A percentile compares a stretch with the other conserved stretches of the same genome.
Conservation (phyloP, 30 jellyfish, hydroid and myxozoan genomes). For the Hydractinia symbiolongicarpus region DNA sequence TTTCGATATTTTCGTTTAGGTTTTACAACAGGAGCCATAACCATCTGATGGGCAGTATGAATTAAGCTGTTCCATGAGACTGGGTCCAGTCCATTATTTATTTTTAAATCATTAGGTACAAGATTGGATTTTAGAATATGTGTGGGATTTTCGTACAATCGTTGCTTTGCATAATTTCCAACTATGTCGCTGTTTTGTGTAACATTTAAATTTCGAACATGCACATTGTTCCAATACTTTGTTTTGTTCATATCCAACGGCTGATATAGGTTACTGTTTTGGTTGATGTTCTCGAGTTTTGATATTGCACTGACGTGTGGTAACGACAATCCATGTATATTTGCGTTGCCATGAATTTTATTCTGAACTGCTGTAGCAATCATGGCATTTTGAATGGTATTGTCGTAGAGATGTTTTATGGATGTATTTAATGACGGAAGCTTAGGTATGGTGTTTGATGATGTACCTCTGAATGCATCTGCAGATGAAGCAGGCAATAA, state of each 20-base stretch:
- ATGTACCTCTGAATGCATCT: neutral
- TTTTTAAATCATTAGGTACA: neutral
- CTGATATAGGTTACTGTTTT: neutral
- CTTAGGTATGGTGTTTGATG: neutral
- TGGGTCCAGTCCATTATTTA: neutral
- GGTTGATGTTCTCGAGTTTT: neutral
- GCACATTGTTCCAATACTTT: neutral
- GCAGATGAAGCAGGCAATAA: neutral
- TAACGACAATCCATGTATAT: neutral
- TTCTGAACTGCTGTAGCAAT: neutral
- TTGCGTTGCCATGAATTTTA: neutral
- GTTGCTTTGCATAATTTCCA: neutral
- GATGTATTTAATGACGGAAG: neutral
- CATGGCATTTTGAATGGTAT: neutral
- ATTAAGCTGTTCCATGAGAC: neutral
- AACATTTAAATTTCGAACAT: neutral
- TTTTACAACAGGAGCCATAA: neutral
- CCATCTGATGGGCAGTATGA: neutral
- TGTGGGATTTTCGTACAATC: neutral
- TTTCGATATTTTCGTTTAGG: constrained; percentile 10
- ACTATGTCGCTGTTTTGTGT: neutral
- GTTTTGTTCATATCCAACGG: constrained; percentile 4
- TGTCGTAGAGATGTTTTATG: neutral
- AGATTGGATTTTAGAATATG: neutral
- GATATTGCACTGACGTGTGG: neutral